Base-by-base conservation (phyloP, 2,113 vertebrate species). In the Nymphicus hollandicus region DNA sequence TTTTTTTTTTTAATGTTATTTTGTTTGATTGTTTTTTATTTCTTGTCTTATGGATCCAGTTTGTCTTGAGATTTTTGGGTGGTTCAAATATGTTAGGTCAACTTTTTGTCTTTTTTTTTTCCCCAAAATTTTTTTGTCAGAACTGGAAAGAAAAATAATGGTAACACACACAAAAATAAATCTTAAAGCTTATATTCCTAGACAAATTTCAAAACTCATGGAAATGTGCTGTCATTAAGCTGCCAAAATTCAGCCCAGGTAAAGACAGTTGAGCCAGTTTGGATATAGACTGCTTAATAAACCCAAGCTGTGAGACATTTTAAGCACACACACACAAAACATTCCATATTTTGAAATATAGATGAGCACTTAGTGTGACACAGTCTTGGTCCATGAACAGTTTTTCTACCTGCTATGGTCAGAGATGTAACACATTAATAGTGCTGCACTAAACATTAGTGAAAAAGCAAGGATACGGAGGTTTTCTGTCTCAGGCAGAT, bases 401-500 rank as follows among this genome's bases (percentile, higher is more conserved):
- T 44, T 74, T 85, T 60, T 31, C 27, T 72, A 7, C 27, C 33
- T 88, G 31, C 17, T 81, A 2, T 23, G 11, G 20, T 74, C 43
- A 71, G 73, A 85, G 12, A 28, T 13, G 6, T 12, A 52, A 37
- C 8, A 22, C 6, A 3, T 0, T 10, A 6, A 24, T 63, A 18
- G 3, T 20, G 20, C 7, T 68, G 4, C 1, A 2, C 22, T 25
- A 41, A 49, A 4, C 6, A 2, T 14, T 37, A 37, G 5, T 49
- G 37, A 80, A 68, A 43, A 22, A 84, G 2, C 4, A 43, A 64
- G 24, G 20, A 27, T 47, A 5, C 28, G 17, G 8, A 64, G 7
- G 6, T 11, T 74, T 81, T 85, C 17, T 65, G 13, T 65, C 22
- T 84, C 39, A 35, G 19, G 41, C 11, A n/a, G 13, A 41, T 84